A percentile compares a stretch with the other conserved stretches of the same genome.
phyloP scores from a whole-genome alignment of 1,140 invertebrate genomes.

The Halictus rubicundus region DNA sequence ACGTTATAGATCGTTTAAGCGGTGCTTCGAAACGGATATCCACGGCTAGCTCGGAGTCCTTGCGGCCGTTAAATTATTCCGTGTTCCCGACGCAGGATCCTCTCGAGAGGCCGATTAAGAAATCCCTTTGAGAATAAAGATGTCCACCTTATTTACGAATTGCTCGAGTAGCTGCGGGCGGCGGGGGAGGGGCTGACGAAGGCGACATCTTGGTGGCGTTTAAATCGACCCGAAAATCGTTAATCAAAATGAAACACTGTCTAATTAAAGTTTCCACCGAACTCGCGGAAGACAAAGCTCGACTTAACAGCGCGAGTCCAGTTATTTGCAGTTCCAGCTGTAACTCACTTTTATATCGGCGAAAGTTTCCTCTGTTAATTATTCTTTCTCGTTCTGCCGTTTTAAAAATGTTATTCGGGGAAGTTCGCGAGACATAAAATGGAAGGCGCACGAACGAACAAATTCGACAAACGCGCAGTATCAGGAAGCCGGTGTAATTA shows the following conservation, averaged over 20 bases:
- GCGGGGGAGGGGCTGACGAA: not conserved
- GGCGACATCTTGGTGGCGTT: not conserved
- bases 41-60: not conserved
- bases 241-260: not conserved
- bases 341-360: not conserved
- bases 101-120: conserved; percentile 27
- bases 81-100: not conserved
- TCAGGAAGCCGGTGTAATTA: too few relatives aligned
- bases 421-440: too few relatives aligned
- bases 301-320: too few relatives aligned
- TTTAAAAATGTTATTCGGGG: too few relatives aligned
- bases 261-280: not conserved
- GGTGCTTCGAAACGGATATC: conserved; percentile 15
- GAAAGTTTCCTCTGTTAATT: not conserved
- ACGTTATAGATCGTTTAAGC: conserved; percentile 8
- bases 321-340: not conserved
- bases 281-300: too few relatives aligned
- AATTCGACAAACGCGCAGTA: too few relatives aligned
- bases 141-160: conserved; percentile 33
- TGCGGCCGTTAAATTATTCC: conserved; percentile 38
- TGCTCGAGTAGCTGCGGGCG: not conserved
- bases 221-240: not conserved
- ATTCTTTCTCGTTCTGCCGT: too few relatives aligned
- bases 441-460: too few relatives aligned
- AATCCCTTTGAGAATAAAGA: conserved; percentile 27